A percentile compares a stretch with the other conserved stretches of the same genome.
Conservation (phyloP, 2,113 vertebrate species). For the Pelecanoides urinatrix region DNA sequence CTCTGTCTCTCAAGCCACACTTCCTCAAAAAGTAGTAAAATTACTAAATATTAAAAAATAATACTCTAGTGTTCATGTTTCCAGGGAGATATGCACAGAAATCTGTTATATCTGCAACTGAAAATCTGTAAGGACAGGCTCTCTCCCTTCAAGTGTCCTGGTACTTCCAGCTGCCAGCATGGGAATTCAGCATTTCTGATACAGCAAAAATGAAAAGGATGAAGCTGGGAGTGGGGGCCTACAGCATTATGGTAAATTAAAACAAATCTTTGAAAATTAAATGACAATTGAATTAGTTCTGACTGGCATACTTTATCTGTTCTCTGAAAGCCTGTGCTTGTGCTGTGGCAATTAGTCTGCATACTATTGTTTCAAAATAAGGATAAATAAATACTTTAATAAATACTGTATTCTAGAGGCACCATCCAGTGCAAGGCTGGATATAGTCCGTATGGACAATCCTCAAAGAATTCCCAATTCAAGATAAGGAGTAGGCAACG, state of each 20-base stretch:
- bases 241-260: not conserved
- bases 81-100: not conserved
- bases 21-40: not conserved
- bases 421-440: not conserved
- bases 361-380: not conserved
- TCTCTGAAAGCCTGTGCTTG: not conserved
- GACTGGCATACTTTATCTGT: not conserved
- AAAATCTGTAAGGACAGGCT: not conserved
- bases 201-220: not conserved
- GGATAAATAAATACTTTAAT: too few relatives aligned
- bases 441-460: not conserved
- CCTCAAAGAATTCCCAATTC: not conserved
- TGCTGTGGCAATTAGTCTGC: not conserved
- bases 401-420: not conserved
- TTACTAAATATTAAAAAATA: not conserved
- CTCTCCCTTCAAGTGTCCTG: not conserved
- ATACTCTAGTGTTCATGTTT: not conserved
- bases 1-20: not conserved
- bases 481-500: not conserved
- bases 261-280: not conserved
- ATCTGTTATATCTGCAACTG: not conserved
- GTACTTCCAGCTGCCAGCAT: not conserved
- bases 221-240: not conserved
- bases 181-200: not conserved
- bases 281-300: not conserved